Percentiles rank a stretch among this genome's conserved stretches.
phyloP scores from a whole-genome alignment of 2,113 vertebrate genomes.

The Symphodus melops region DNA sequence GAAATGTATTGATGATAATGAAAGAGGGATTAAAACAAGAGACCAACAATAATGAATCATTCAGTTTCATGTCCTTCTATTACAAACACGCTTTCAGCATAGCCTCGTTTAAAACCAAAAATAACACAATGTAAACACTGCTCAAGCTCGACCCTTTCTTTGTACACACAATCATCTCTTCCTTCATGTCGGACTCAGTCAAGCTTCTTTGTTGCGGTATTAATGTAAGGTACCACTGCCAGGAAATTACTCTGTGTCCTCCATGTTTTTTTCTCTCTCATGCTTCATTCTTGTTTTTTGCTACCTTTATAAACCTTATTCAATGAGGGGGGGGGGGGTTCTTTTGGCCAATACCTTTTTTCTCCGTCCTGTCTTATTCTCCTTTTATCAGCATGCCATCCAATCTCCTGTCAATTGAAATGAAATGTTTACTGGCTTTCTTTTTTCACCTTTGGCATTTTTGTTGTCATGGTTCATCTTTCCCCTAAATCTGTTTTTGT shows the following conservation, averaged over 20 bases:
- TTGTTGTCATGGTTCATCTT: neutral
- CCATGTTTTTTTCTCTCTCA: neutral
- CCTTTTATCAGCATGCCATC: constrained; percentile 3
- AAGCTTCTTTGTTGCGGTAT: too few species aligned
- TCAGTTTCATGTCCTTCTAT: constrained; percentile 14
- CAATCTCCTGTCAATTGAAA: constrained; percentile 17
- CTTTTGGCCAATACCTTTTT: constrained; percentile 6
- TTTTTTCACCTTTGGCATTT: constrained; percentile 15
- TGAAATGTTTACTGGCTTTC: constrained; percentile 4
- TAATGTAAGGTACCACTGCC: too few species aligned
- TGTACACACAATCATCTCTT: neutral
- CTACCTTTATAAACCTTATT: neutral
- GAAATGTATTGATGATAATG: constrained; percentile 19
- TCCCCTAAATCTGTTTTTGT: neutral
- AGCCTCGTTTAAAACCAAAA: neutral
- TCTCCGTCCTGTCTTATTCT: neutral
- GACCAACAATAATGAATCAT: constrained; percentile 13
- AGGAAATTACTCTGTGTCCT: neutral
- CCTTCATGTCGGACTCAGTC: neutral
- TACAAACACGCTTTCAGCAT: constrained; percentile 10
- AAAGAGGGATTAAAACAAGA: neutral
- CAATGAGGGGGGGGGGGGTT: too few species aligned
- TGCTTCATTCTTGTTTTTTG: neutral
- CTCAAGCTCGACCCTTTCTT: neutral
- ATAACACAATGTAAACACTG: neutral